Conservation (phyloP, 1,140 invertebrate species). For the Lasioglossum albipes region DNA sequence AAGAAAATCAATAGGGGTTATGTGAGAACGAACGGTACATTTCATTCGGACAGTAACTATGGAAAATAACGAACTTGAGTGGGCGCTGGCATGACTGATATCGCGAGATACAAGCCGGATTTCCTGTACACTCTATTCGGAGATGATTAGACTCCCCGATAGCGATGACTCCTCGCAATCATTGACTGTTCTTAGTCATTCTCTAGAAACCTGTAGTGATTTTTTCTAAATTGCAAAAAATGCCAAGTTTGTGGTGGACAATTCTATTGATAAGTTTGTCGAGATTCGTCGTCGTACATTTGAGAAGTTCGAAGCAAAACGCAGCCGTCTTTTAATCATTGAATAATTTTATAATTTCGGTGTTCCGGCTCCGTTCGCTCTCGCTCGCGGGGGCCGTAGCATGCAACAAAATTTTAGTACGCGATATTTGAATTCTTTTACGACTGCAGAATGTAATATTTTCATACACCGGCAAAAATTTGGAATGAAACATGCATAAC, state of each 20-base stretch:
- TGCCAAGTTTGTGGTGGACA: no score
- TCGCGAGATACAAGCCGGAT: constrained; percentile 55
- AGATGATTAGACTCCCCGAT: constrained; percentile 53
- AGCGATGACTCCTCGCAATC: constrained; percentile 6
- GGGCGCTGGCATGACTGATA: constrained; percentile 52
- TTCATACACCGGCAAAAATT: constrained; percentile 5
- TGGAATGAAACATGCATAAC: not conserved
- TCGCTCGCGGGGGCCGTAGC: no score
- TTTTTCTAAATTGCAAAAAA: no score
- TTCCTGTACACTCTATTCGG: constrained; percentile 51
- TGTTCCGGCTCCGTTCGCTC: no score
- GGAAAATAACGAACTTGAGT: constrained; percentile 20
- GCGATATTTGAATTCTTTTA: not conserved
- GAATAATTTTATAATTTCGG: no score
- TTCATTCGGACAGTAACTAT: not conserved
- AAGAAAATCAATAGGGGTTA: no score
- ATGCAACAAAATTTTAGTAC: not conserved
- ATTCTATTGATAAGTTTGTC: no score
- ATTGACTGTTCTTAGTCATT: no score
- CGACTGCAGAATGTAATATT: not conserved
- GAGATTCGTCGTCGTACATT: no score
- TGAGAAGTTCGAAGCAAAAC: no score
- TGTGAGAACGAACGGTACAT: not conserved
- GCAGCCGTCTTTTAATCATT: no score
- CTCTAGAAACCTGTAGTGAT: no score